phyloP scores from a whole-genome alignment of 2,113 vertebrate genomes.

The Embiotoca jacksoni region DNA sequence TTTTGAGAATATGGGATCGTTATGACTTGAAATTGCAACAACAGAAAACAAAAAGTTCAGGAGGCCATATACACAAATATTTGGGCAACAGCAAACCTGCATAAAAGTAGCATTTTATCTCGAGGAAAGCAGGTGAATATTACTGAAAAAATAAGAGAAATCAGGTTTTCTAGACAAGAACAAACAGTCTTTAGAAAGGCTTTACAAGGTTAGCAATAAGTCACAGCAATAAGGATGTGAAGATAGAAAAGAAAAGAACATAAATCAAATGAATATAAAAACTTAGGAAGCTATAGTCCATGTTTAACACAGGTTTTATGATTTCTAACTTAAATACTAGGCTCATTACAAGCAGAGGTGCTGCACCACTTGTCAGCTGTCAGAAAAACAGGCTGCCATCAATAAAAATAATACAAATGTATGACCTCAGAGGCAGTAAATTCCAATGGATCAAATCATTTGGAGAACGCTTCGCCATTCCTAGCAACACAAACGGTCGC shows the following conservation, averaged over 20 bases:
- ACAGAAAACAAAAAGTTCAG: background rate
- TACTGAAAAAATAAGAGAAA: background rate
- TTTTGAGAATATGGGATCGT: background rate
- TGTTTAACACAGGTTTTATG: background rate
- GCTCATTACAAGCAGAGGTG: no score
- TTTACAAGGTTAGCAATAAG: background rate
- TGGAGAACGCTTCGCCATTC: no score
- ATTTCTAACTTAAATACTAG: no score
- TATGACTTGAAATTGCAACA: no score
- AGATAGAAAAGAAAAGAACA: background rate
- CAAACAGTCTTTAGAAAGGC: conserved; percentile 1
- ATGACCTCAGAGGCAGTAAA: no score
- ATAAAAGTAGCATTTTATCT: conserved; percentile 1
- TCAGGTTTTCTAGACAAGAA: background rate
- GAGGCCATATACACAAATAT: background rate
- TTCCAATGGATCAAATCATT: no score
- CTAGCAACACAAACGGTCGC: no score
- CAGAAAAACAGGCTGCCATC: no score
- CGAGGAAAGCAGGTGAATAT: background rate
- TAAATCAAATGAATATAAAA: conserved; percentile 5
- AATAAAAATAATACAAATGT: no score
- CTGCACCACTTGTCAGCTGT: no score
- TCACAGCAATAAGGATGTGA: background rate
- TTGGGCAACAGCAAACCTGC: background rate
- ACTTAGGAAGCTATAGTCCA: conserved; percentile 9